These are phyloP conservation scores for Oxyruncus cristatus DNA, from an alignment of 2,113 vertebrate genomes.

Conservation along the genomic window DNA sequence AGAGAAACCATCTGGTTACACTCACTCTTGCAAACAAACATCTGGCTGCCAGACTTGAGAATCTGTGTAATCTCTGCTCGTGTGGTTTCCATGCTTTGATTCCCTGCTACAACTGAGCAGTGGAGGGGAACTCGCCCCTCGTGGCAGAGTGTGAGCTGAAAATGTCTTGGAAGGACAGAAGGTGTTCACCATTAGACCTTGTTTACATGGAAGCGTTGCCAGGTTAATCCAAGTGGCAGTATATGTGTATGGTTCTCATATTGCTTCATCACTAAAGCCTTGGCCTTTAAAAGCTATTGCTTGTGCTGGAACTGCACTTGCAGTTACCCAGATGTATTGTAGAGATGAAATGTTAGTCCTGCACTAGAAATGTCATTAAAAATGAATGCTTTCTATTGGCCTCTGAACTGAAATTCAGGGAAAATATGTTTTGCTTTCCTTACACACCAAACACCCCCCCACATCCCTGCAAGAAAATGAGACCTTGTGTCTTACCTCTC, in stretches of 20 bases:
- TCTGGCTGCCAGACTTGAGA: slow-evolving; percentile 24
- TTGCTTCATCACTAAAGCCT: background rate
- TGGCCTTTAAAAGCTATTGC: background rate
- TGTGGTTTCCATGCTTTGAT: slow-evolving; percentile 26
- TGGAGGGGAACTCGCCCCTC: background rate
- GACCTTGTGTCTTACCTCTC: background rate
- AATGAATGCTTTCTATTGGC: background rate
- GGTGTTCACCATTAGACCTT: background rate
- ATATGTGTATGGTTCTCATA: background rate
- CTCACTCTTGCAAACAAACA: background rate
- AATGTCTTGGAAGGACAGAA: background rate
- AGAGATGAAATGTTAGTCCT: background rate
- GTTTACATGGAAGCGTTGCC: background rate
- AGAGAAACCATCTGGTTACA: background rate
- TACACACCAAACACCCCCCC: no score
- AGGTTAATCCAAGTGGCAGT: background rate
- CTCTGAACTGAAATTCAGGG: background rate
- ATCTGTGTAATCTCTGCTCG: background rate
- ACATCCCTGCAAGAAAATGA: background rate
- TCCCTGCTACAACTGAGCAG: accelerated
- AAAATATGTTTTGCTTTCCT: background rate
- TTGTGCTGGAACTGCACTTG: background rate
- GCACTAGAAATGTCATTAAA: background rate
- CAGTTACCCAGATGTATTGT: background rate
- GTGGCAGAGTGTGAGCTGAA: background rate